These are phyloP conservation scores for Spodoptera exigua DNA, from an alignment of 2,888 invertebrate genomes.

Conservation along the genomic window DNA sequence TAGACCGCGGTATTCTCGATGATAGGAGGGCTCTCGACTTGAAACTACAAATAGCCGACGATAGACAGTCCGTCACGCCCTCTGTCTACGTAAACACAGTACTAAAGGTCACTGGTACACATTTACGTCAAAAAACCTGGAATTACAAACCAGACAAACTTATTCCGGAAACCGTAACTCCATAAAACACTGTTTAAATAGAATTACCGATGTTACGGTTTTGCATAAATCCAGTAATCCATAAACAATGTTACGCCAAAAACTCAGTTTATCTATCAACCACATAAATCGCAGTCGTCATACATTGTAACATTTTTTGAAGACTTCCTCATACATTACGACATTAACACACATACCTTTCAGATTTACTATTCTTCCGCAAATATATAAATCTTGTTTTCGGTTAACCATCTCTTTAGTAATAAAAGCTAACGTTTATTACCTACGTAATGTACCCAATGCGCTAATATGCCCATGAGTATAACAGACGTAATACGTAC, in stretches of 20 bases:
- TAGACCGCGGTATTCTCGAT: slow-evolving; percentile 12
- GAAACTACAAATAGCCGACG: slow-evolving; percentile 50
- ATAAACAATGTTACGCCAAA: slow-evolving; percentile 40
- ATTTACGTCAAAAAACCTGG: slow-evolving; percentile 28
- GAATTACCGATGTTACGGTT: slow-evolving; percentile 33
- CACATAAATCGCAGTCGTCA: slow-evolving; percentile 52
- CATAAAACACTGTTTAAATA: slow-evolving; percentile 27
- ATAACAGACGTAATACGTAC: slow-evolving; percentile 21
- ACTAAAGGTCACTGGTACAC: slow-evolving; percentile 42
- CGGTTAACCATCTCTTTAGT: slow-evolving; percentile 28
- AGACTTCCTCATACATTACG: slow-evolving; percentile 50
- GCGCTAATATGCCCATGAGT: slow-evolving; percentile 10
- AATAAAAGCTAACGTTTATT: slow-evolving; percentile 42
- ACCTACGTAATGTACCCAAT: slow-evolving; percentile 16
- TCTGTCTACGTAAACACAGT: slow-evolving; percentile 38
- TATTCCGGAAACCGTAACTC: slow-evolving; percentile 14
- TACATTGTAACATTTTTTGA: slow-evolving; percentile 33
- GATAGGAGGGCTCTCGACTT: slow-evolving; percentile 50
- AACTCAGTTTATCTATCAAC: slow-evolving; percentile 40
- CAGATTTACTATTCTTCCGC: slow-evolving; percentile 52
- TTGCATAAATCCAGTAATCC: slow-evolving; percentile 27
- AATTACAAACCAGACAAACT: slow-evolving; percentile 4
- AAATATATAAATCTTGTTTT: slow-evolving; percentile 50
- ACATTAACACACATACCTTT: slow-evolving; percentile 52
- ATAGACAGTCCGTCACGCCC: slow-evolving; percentile 40